Evolutionary conservation across 2,797 vertebrate genomes (phyloP).

Genomic region (Takifugu ocellatus): DNA sequence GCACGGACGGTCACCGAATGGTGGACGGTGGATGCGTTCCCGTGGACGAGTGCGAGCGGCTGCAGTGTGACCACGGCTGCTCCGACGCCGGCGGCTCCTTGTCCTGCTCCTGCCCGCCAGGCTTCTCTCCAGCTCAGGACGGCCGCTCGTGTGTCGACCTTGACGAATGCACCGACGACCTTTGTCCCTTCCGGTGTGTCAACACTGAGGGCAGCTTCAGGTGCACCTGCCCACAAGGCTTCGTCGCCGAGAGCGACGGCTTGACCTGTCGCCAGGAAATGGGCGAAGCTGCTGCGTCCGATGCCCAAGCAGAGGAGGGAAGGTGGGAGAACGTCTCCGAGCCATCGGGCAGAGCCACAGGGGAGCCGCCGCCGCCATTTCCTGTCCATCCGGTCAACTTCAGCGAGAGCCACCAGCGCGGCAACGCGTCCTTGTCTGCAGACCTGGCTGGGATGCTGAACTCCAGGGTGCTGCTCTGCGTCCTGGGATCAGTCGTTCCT

Average conservation of each 20-base stretch:
- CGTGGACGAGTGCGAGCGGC: constrained; percentile 61
- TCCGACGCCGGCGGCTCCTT: constrained; percentile 66
- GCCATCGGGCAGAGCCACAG: constrained; percentile 21
- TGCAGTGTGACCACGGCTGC: constrained; percentile 62
- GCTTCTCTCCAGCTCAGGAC: constrained; percentile 48
- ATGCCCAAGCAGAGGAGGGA: neutral
- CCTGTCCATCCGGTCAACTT: constrained; percentile 19
- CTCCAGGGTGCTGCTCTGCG: constrained; percentile 59
- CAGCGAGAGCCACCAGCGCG: neutral
- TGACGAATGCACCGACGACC: constrained; percentile 56
- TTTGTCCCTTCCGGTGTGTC: constrained; percentile 59
- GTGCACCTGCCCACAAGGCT: constrained; percentile 48
- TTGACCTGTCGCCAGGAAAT: constrained; percentile 23
- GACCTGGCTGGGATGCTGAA: neutral
- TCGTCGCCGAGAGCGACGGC: constrained; percentile 31
- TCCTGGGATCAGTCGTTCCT: constrained; percentile 64
- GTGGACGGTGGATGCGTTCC: constrained; percentile 55
- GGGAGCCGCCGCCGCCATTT: constrained; percentile 32
- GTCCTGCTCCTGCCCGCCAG: constrained; percentile 62
- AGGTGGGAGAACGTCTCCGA: constrained; percentile 20
- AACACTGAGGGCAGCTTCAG: constrained; percentile 65
- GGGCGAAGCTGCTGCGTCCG: neutral
- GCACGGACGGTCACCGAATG: constrained; percentile 54
- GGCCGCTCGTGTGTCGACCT: constrained; percentile 59
- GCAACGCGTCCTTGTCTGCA: constrained; percentile 18